A percentile compares a stretch with the other conserved stretches of the same genome.
phyloP scores from a whole-genome alignment of 2,797 vertebrate species.

The Brachyrhaphis roseni region DNA sequence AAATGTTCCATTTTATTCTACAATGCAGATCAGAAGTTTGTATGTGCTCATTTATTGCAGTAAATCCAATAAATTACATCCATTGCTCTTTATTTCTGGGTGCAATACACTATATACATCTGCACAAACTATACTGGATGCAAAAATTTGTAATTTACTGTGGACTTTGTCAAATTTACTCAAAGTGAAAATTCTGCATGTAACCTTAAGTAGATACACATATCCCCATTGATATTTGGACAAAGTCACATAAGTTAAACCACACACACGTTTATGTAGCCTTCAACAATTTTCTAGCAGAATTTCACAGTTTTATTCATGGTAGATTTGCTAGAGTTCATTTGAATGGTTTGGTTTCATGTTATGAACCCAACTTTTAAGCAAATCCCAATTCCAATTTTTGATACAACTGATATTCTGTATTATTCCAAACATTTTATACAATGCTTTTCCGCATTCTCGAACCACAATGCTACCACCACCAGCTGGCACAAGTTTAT shows the following conservation, averaged over 20 bases:
- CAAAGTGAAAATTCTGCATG: background rate
- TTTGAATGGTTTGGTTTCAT: no score
- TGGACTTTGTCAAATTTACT: background rate
- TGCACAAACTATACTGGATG: background rate
- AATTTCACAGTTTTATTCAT: no score
- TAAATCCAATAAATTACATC: no score
- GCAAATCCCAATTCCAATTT: no score
- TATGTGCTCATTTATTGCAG: background rate
- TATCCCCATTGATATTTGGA: background rate
- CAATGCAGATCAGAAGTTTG: background rate
- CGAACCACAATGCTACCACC: no score
- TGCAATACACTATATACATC: background rate
- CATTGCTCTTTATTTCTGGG: background rate
- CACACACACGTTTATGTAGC: no score
- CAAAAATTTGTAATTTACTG: background rate
- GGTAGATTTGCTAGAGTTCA: no score
- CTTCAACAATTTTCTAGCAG: no score
- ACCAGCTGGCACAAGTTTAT: background rate
- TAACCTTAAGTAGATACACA: background rate
- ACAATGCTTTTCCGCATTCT: background rate
- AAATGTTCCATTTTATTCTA: background rate
- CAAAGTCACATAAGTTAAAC: background rate
- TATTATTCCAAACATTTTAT: background rate
- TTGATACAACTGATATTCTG: background rate
- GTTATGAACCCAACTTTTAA: no score